Percentiles rank a stretch among this genome's conserved stretches.
phyloP scores from a whole-genome alignment of 92 coral and sea anemone species.

The Zoanthus gigantus region DNA sequence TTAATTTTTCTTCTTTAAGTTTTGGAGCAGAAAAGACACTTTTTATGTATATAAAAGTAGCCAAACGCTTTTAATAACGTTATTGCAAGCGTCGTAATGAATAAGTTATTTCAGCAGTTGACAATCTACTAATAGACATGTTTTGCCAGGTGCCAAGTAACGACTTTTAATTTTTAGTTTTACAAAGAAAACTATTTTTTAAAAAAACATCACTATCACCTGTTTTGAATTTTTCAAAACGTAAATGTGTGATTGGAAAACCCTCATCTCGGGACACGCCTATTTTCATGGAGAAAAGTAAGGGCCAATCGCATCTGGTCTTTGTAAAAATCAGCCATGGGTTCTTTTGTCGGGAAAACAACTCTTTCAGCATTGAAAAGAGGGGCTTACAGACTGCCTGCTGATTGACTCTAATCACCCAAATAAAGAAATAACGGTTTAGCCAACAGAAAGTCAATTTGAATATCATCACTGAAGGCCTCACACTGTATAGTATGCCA shows the following conservation, averaged over 20 bases:
- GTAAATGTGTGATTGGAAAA: constrained; percentile 34
- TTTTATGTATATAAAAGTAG: not conserved
- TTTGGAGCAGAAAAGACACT: not conserved
- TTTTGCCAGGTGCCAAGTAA: constrained; percentile 31
- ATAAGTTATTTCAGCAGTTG: not conserved
- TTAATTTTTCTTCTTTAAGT: not conserved
- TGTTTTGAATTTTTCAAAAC: constrained; percentile 10
- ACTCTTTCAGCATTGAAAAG: constrained; percentile 23
- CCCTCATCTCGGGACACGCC: not conserved
- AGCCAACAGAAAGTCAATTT: constrained; percentile 24
- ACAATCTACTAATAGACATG: not conserved
- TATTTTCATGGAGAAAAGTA: not conserved
- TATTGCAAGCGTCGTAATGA: not conserved
- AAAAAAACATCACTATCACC: constrained; percentile 17
- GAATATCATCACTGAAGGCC: constrained; percentile 28
- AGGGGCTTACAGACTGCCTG: constrained; percentile 23
- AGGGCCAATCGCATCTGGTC: constrained; percentile 14
- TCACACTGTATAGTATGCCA: not conserved
- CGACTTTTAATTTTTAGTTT: not conserved
- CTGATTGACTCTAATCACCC: constrained; percentile 33
- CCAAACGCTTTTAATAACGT: not conserved
- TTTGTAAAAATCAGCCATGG: constrained; percentile 15
- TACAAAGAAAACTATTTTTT: constrained; percentile 5
- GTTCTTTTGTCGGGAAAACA: constrained; percentile 44
- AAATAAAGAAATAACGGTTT: constrained; percentile 48